Conservation (phyloP, 2,113 vertebrate species). For the Rhodinocichla rosea region DNA sequence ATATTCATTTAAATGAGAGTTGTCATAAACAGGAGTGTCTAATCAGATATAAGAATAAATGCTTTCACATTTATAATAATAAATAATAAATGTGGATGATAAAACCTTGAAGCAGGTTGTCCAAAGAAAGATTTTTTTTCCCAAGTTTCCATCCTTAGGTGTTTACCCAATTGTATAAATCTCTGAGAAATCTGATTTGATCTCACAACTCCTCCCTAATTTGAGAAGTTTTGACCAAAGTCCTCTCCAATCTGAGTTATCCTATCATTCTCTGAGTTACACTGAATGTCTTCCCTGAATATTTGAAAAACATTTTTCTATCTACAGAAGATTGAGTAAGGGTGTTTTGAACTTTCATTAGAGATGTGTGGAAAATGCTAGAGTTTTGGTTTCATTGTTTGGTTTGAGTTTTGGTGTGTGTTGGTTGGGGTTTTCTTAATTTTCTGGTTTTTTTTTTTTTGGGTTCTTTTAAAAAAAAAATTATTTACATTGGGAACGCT, state of each 20-base stretch:
- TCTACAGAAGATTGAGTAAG: neutral
- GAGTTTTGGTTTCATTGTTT: neutral
- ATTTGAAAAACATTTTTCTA: neutral
- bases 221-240: neutral
- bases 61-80: neutral
- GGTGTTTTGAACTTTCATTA: neutral
- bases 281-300: neutral
- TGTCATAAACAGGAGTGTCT: neutral
- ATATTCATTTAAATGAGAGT: neutral
- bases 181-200: neutral
- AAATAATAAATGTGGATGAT: neutral
- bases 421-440: neutral
- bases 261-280: neutral
- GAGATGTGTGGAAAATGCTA: neutral
- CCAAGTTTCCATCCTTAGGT: neutral
- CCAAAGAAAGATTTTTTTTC: neutral
- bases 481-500: neutral
- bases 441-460: neutral
- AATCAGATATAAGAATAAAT: neutral
- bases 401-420: neutral
- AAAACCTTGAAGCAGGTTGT: neutral
- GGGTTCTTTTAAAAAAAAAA: neutral
- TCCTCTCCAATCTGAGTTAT: neutral
- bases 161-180: neutral
- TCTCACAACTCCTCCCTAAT: neutral